Conservation (phyloP, 1,140 invertebrate genomes). For the Zophobas atratus region DNA sequence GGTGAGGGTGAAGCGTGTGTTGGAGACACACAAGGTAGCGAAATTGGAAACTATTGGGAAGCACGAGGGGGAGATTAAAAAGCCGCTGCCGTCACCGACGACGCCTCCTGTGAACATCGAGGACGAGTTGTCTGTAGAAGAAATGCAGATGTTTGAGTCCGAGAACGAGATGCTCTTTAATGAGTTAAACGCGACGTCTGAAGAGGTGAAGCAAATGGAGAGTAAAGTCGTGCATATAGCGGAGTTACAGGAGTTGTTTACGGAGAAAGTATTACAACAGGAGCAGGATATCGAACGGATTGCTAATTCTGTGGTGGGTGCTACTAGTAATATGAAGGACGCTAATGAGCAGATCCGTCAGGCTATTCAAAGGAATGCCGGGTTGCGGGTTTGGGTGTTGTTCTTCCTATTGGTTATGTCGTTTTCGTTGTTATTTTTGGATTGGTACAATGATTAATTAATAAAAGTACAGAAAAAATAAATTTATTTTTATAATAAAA, state of each 20-base stretch:
- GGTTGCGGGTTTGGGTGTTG: conserved; percentile 92
- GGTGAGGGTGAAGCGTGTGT: conserved; percentile 85
- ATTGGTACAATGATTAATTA: conserved; percentile 96
- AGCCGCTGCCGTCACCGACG: conserved; percentile 53
- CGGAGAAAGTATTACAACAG: conserved; percentile 96
- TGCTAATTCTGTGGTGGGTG: conserved; percentile 87
- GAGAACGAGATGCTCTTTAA: conserved; percentile 89
- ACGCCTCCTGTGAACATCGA: conserved; percentile 61
- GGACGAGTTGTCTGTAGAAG: conserved; percentile 74
- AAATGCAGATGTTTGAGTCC: conserved; percentile 91
- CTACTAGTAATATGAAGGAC: conserved; percentile 95
- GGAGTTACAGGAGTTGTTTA: conserved; percentile 96
- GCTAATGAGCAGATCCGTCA: conserved; percentile 97
- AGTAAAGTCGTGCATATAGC: conserved; percentile 96
- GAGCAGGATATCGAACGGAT: conserved; percentile 94
- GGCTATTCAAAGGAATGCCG: conserved; percentile 97
- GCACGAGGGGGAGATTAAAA: conserved; percentile 4
- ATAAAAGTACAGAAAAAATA: conserved; percentile 57
- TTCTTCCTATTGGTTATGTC: conserved; percentile 97
- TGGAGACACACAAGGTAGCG: conserved; percentile 87
- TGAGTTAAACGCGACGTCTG: conserved; percentile 84
- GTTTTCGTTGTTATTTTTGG: conserved; percentile 94
- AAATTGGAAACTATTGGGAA: conserved; percentile 69
- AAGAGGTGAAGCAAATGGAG: conserved; percentile 87
- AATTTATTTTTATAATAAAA: conserved; percentile 59